phyloP scores from a whole-genome alignment of 2,113 vertebrate species.

The Ardeotis arabs region DNA sequence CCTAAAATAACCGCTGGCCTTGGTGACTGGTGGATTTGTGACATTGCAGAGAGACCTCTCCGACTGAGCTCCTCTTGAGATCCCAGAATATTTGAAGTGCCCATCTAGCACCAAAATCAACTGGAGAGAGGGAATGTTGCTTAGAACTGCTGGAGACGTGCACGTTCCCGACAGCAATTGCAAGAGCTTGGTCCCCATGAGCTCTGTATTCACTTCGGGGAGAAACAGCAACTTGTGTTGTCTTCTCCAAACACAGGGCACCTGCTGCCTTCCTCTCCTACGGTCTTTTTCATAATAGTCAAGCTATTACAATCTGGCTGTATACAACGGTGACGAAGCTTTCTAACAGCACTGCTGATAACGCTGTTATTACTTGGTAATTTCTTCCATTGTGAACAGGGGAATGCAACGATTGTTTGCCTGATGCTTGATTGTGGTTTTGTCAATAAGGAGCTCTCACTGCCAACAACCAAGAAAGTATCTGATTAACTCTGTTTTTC shows the following conservation, averaged over 20 bases:
- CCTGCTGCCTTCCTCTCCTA: neutral
- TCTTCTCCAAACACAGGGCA: neutral
- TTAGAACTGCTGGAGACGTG: neutral
- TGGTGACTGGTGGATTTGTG: neutral
- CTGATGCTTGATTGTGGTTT: neutral
- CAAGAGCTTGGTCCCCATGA: neutral
- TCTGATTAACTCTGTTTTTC: slow-evolving; percentile 16
- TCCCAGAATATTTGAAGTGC: neutral
- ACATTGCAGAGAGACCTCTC: neutral
- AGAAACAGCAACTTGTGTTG: neutral
- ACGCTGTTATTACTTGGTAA: neutral
- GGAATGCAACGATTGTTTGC: neutral
- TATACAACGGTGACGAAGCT: neutral
- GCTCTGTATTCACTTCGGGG: neutral
- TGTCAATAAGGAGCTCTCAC: neutral
- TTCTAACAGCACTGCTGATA: neutral
- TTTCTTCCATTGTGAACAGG: neutral
- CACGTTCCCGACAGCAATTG: neutral
- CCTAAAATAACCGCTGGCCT: neutral
- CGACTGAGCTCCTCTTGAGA: neutral
- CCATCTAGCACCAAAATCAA: neutral
- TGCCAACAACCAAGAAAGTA: neutral
- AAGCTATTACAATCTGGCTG: neutral
- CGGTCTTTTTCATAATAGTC: neutral
- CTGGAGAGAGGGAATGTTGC: neutral